Conservation (phyloP, 2,888 invertebrate genomes). For the Hipparchia sbordonii region DNA sequence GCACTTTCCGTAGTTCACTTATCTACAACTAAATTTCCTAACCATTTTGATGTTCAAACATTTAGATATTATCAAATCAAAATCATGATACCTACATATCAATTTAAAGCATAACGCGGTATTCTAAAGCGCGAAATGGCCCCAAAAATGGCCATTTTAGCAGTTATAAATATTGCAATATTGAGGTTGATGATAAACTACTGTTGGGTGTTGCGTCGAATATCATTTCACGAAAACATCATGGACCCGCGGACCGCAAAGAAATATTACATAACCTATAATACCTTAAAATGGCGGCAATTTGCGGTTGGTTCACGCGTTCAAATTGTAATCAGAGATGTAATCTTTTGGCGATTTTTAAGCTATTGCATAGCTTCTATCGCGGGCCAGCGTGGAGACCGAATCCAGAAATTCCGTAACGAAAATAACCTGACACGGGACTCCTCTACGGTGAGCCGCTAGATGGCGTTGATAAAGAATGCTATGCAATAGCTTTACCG, state of each 20-base stretch:
- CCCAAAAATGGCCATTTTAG: background rate
- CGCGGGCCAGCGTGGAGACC: too few species aligned
- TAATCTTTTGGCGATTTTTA: background rate
- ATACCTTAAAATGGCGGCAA: constrained; percentile 9
- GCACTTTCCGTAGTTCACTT: too few species aligned
- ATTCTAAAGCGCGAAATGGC: background rate
- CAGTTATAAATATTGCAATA: background rate
- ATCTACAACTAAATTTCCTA: too few species aligned
- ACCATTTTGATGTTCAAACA: too few species aligned
- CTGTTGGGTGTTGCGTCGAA: background rate
- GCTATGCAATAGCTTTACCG: too few species aligned
- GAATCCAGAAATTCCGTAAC: too few species aligned
- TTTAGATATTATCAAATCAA: too few species aligned
- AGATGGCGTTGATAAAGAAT: too few species aligned
- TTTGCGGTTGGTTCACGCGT: constrained; percentile 14
- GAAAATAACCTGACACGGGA: too few species aligned
- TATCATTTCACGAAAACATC: background rate
- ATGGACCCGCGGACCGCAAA: constrained; percentile 21
- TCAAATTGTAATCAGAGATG: background rate
- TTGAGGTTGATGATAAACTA: background rate
- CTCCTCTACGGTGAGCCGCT: too few species aligned
- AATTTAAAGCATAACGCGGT: background rate
- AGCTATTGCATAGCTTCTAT: too few species aligned
- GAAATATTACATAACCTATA: constrained; percentile 4
- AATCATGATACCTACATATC: background rate